Base-by-base conservation (phyloP, 2,113 vertebrate genomes). In the Hypomesus transpacificus region DNA sequence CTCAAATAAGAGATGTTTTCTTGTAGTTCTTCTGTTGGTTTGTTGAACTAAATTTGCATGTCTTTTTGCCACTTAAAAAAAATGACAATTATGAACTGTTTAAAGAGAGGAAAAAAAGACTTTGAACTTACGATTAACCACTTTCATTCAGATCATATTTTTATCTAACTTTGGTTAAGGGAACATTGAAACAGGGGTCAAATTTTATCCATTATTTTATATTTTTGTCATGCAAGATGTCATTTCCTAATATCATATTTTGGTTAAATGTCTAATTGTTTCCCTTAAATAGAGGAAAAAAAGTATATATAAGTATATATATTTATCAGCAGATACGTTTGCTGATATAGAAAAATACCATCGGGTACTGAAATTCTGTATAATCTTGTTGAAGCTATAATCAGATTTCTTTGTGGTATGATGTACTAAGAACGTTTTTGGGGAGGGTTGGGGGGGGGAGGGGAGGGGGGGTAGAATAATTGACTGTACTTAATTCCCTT, bases 181-280 rank as follows among this genome's bases (percentile, higher is more conserved):
- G 87, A 86, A 83, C 83, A 81, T 77, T 52, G 63, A 58, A 75
- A n/a, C 13, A 21, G 73, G 73, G 75, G 65, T 75, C 64, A 81
- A 75, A 64, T 68, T 78, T 75, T 80, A 67, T 75, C 73, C 74
- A 68, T 62, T 61, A 89, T 91, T 71, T 91, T 90, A 39, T 82
- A 21, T 90, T 91, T 77, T 90, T 89, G 90, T 94, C 93, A 92
- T 92, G 92, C 89, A 92, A 92, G 88, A 89, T 92, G 91, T 90
- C 93, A 89, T 93, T 91, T 93, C 91, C 93, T 94, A 93, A 94
- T 93, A 93, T 94, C 94, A 92, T 94, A 93, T 94, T 95, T 93
- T 88, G 80, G 91, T 94, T 93, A 91, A 92, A 90, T 92, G 90
- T 94, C 78, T 89, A 95, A 95, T 96, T 93, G 92, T 93, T 94